Conservation (phyloP, 1,140 invertebrate species). For the Contarinia nasturtii region DNA sequence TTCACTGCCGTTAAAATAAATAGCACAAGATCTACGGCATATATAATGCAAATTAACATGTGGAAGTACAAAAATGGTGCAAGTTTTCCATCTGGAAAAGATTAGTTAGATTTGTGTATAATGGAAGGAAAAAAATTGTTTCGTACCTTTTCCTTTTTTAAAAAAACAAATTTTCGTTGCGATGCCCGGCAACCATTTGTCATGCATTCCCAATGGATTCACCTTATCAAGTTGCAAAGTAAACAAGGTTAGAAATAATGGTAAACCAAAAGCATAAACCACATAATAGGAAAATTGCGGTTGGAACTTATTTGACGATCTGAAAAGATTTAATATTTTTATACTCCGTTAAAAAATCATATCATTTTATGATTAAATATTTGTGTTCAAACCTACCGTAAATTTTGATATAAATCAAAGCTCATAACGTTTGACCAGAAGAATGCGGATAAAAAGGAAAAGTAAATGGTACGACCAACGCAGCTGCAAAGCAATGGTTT, state of each 20-base stretch:
- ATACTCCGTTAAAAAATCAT: background rate
- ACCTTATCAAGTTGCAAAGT: conserved; percentile 17
- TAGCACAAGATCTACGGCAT: conserved; percentile 46
- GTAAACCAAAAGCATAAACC: conserved; percentile 48
- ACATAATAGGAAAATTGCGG: conserved; percentile 35
- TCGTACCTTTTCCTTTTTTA: background rate
- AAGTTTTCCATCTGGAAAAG: conserved; percentile 30
- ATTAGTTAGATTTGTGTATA: too few species aligned
- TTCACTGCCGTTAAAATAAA: conserved; percentile 52
- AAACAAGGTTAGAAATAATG: conserved; percentile 30
- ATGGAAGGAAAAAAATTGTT: too few species aligned
- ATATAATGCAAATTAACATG: conserved; percentile 45
- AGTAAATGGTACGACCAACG: conserved; percentile 43
- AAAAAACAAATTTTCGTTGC: conserved; percentile 17
- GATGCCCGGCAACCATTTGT: conserved; percentile 27
- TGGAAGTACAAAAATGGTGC: conserved; percentile 53
- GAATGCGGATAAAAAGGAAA: conserved; percentile 52
- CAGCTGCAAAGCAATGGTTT: background rate
- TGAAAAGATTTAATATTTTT: conserved; percentile 12
- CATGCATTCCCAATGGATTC: too few species aligned
- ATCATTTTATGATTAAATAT: conserved; percentile 6
- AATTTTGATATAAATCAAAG: conserved; percentile 55
- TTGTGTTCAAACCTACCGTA: too few species aligned
- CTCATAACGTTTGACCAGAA: conserved; percentile 63
- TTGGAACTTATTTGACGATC: conserved; percentile 21